phyloP scores from a whole-genome alignment of 2,888 invertebrate genomes.

The Griposia aprilina region DNA sequence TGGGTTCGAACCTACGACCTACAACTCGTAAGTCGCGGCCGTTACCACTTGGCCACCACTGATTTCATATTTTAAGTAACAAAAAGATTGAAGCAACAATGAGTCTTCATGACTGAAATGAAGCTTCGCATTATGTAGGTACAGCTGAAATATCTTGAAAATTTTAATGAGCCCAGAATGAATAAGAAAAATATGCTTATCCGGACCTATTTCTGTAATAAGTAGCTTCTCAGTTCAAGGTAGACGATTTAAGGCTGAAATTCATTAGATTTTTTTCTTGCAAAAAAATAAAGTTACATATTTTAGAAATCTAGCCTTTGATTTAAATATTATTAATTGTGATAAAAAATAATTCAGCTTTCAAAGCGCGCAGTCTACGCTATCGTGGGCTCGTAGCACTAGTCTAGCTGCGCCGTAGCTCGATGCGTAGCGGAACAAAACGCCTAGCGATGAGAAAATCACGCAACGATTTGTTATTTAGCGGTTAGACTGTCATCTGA shows the following conservation, averaged over 20 bases:
- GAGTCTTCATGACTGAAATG: slow-evolving; percentile 23
- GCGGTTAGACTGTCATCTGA: neutral
- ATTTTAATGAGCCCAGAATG: slow-evolving; percentile 46
- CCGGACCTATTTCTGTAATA: slow-evolving; percentile 1
- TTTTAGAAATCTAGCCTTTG: neutral
- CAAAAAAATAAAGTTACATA: too few relatives aligned
- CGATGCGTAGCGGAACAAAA: neutral
- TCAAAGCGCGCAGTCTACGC: neutral
- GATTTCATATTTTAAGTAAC: neutral
- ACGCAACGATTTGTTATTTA: neutral
- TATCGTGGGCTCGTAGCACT: neutral
- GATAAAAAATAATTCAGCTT: neutral
- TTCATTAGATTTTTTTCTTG: neutral
- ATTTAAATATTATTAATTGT: neutral
- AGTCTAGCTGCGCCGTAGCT: slow-evolving; percentile 6
- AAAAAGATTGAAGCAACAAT: slow-evolving; percentile 12
- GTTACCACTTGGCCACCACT: too few relatives aligned
- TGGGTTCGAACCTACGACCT: too few relatives aligned
- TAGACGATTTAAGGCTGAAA: neutral
- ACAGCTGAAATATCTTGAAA: slow-evolving; percentile 22
- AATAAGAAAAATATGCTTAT: slow-evolving; percentile 28
- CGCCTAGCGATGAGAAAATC: neutral
- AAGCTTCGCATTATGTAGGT: slow-evolving; percentile 17
- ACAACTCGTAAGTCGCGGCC: too few relatives aligned
- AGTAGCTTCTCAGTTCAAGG: slow-evolving; percentile 16